Conservation (phyloP, 2,888 invertebrate genomes). For the Orthonevra nobilis region DNA sequence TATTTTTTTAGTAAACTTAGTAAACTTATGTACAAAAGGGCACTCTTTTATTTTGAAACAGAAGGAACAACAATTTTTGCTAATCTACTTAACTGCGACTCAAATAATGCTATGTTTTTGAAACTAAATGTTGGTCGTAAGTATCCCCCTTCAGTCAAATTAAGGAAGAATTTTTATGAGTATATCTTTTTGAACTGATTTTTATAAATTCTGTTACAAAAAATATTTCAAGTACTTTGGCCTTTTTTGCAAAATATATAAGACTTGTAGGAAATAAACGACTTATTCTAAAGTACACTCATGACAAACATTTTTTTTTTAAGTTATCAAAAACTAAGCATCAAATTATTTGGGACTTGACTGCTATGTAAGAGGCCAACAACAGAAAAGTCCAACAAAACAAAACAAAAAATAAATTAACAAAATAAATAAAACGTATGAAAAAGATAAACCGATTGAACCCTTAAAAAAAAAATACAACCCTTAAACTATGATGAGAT, state of each 20-base stretch:
- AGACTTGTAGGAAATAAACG: too few relatives aligned
- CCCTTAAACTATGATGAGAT: not conserved
- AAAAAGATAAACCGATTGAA: constrained; percentile 5
- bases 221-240: too few relatives aligned
- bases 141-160: too few relatives aligned
- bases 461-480: constrained; percentile 11
- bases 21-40: constrained; percentile 18
- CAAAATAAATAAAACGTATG: not conserved
- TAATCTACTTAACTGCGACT: too few relatives aligned
- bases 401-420: not conserved
- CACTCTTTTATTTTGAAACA: not conserved
- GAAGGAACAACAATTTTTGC: not conserved
- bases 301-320: constrained; percentile 6
- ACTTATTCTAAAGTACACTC: constrained; percentile 6
- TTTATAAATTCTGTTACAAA: too few relatives aligned
- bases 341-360: not conserved
- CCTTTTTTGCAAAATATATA: too few relatives aligned
- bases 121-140: too few relatives aligned
- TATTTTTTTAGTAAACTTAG: constrained; percentile 17
- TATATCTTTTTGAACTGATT: too few relatives aligned
- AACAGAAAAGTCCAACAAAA: not conserved
- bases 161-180: too few relatives aligned
- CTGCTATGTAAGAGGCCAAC: not conserved
- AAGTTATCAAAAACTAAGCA: not conserved
- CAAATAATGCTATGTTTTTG: too few relatives aligned